Evolutionary conservation across 2,797 vertebrate species (phyloP).

Genomic region (Microctenopoma steveboyesi): DNA sequence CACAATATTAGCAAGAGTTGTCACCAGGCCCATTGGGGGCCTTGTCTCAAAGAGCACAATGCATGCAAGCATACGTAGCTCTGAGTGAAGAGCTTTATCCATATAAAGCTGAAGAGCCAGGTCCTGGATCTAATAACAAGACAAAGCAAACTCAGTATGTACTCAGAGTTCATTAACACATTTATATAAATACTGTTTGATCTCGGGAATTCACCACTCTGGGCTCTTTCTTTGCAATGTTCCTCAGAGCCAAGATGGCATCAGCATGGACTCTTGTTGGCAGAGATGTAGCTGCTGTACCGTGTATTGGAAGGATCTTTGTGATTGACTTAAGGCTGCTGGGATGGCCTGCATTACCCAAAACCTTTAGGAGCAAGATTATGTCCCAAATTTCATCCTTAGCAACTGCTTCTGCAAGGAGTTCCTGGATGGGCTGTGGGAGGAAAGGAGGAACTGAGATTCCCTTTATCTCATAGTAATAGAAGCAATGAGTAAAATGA

Average conservation of each 20-base stretch:
- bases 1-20: constrained; percentile 79
- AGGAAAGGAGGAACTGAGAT: constrained; percentile 8
- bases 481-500: constrained; percentile 13
- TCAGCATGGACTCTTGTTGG: constrained; percentile 77
- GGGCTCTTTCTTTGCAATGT: constrained; percentile 82
- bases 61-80: constrained; percentile 83
- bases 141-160: constrained; percentile 15
- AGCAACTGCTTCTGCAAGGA: constrained; percentile 56
- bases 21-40: constrained; percentile 79
- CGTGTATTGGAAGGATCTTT: constrained; percentile 81
- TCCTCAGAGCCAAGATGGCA: constrained; percentile 79
- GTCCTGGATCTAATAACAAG: constrained; percentile 83
- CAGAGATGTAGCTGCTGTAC: constrained; percentile 55
- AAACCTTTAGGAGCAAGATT: constrained; percentile 75
- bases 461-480: neutral
- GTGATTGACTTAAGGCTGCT: constrained; percentile 83
- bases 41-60: constrained; percentile 85
- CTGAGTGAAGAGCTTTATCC: constrained; percentile 75
- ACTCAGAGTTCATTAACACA: neutral
- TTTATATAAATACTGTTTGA: neutral
- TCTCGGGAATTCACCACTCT: constrained; percentile 66
- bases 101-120: constrained; percentile 84
- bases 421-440: constrained; percentile 79
- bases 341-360: constrained; percentile 85
- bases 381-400: constrained; percentile 63